phyloP scores from a whole-genome alignment of 2,888 invertebrate species.

The Lithosia quadra region DNA sequence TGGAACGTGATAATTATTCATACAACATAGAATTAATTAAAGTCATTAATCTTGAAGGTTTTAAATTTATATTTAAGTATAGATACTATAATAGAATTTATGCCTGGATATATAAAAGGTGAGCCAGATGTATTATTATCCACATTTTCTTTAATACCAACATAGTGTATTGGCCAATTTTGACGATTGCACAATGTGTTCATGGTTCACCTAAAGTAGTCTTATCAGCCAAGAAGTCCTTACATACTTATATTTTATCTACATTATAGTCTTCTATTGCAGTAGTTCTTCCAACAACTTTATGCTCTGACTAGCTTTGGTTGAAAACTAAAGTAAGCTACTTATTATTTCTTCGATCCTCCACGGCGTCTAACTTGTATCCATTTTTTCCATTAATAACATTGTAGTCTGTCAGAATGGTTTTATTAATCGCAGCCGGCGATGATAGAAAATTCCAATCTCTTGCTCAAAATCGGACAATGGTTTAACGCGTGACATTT shows the following conservation, averaged over 20 bases:
- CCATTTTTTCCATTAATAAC: slow-evolving; percentile 22
- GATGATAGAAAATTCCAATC: slow-evolving; percentile 59
- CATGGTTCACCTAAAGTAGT: background rate
- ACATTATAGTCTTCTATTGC: too few species aligned
- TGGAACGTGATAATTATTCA: background rate
- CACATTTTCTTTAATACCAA: too few species aligned
- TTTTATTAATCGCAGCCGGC: slow-evolving; percentile 39
- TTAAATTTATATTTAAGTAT: too few species aligned
- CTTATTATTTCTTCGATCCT: background rate
- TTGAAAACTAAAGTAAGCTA: background rate
- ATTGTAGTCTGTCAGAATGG: slow-evolving; percentile 40
- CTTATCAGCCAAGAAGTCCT: background rate
- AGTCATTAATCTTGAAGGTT: too few species aligned
- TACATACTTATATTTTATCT: background rate
- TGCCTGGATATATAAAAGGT: too few species aligned
- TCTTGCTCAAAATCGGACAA: slow-evolving; percentile 53
- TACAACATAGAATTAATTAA: background rate
- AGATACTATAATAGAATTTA: too few species aligned
- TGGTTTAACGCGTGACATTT: slow-evolving; percentile 61
- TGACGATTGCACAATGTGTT: too few species aligned
- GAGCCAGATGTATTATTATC: too few species aligned
- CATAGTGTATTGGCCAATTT: too few species aligned
- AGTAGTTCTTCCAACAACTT: background rate
- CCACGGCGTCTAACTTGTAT: slow-evolving; percentile 25
- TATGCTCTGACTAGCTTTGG: background rate